Evolutionary conservation across 2,113 vertebrate genomes (phyloP).

Genomic region (Pomatorhinus ruficollis): DNA sequence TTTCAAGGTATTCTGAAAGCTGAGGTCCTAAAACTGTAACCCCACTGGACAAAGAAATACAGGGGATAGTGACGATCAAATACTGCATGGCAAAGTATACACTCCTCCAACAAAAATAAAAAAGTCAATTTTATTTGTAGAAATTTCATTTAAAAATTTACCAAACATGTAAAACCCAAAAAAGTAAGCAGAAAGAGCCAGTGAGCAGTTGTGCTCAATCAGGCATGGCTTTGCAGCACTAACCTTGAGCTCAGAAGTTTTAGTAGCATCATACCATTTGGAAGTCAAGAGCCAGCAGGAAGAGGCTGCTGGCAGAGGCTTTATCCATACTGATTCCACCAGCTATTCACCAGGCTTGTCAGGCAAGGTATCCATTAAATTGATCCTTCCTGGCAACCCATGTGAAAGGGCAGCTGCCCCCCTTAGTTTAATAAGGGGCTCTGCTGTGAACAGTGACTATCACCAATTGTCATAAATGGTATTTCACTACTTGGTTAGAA

Average conservation of each 20-base stretch:
- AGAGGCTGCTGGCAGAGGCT: not conserved
- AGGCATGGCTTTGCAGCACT: conserved; percentile 5
- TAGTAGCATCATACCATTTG: not conserved
- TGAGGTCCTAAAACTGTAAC: conserved; percentile 20
- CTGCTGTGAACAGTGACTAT: not conserved
- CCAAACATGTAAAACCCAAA: conserved; percentile 56
- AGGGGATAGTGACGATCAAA: not conserved
- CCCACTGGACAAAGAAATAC: not conserved
- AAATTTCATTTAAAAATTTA: conserved; percentile 61
- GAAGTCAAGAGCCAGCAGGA: not conserved
- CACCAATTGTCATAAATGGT: not conserved
- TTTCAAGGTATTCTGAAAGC: conserved; percentile 15
- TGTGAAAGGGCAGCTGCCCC: not conserved
- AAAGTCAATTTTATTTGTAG: conserved; percentile 64
- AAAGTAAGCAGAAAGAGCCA: conserved; percentile 49
- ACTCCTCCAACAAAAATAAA: conserved; percentile 59
- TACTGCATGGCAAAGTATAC: conserved; percentile 45
- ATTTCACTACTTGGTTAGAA: conserved; percentile 28
- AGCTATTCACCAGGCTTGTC: not conserved
- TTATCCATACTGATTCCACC: not conserved
- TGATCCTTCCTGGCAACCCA: not conserved
- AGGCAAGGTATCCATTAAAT: not conserved
- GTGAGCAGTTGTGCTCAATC: not conserved
- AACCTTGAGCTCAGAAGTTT: not conserved
- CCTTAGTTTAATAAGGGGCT: not conserved